These are phyloP conservation scores for Amazona vittata DNA, from an alignment of 2,113 vertebrate genomes.

Conservation along the genomic window DNA sequence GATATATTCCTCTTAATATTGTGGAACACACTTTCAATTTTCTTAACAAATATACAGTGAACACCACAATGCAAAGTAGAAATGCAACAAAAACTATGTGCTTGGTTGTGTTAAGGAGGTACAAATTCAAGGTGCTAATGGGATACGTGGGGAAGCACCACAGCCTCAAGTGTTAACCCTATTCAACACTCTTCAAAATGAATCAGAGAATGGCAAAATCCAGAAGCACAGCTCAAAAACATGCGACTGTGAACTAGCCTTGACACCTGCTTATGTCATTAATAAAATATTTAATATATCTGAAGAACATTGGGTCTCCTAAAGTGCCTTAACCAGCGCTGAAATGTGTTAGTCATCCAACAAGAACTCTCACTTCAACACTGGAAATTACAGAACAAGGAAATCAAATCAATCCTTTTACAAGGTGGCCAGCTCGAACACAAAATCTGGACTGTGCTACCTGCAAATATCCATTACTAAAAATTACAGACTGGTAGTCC, in stretches of 20 bases:
- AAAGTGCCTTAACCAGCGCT: background rate
- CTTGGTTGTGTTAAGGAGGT: background rate
- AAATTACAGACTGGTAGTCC: background rate
- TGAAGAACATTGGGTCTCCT: background rate
- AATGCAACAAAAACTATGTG: background rate
- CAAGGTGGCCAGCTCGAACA: background rate
- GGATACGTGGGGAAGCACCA: background rate
- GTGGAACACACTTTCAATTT: background rate
- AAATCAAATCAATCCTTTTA: constrained; percentile 3
- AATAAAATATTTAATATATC: constrained; percentile 41
- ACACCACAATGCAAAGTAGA: background rate
- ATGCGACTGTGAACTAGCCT: constrained; percentile 10
- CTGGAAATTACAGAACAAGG: constrained; percentile 28
- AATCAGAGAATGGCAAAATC: background rate
- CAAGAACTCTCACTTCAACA: constrained; percentile 20
- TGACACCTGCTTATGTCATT: constrained; percentile 39
- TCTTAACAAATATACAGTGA: background rate
- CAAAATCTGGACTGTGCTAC: background rate
- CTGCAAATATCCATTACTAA: background rate
- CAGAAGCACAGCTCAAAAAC: background rate
- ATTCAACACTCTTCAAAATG: background rate
- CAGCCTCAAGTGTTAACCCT: background rate
- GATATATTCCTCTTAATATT: background rate
- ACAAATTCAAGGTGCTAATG: background rate
- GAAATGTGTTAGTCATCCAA: constrained; percentile 52